A percentile compares a stretch with the other conserved stretches of the same genome.
Evolutionary conservation across 2,888 invertebrate genomes (phyloP).

Genomic region (Tenodera sinensis): DNA sequence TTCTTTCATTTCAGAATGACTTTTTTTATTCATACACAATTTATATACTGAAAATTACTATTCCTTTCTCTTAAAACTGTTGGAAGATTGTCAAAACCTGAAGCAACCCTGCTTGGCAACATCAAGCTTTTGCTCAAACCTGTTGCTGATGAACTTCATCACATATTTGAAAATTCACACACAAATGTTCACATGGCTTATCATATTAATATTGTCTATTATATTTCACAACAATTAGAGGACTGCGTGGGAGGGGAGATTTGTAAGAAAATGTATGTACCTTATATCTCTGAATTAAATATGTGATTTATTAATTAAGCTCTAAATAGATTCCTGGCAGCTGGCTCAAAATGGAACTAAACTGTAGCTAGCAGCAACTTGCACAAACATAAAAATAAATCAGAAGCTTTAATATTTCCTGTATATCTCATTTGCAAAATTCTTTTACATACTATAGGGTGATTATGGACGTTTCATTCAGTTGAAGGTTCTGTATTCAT

Average conservation of each 20-base stretch:
- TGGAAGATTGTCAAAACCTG: neutral
- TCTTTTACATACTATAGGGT: neutral
- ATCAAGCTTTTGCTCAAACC: neutral
- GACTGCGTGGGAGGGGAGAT: neutral
- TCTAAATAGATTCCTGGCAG: neutral
- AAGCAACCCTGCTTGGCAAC: neutral
- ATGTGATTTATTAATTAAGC: neutral
- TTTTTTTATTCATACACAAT: neutral
- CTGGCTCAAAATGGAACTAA: neutral
- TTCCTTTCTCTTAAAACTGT: neutral
- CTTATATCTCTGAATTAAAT: constrained; percentile 9
- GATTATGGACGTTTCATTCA: constrained; percentile 13
- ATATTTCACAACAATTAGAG: constrained; percentile 4
- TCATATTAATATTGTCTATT: constrained; percentile 7
- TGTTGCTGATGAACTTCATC: neutral
- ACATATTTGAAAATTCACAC: neutral
- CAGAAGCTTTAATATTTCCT: neutral
- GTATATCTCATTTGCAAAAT: neutral
- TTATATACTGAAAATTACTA: neutral
- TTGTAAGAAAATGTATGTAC: neutral
- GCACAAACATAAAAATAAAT: neutral
- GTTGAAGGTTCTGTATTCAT: neutral
- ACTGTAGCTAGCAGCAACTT: neutral
- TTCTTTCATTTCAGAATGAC: neutral
- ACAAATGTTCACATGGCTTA: neutral